Base-by-base conservation (phyloP, 2,797 vertebrate genomes). In the Tinamus major region DNA sequence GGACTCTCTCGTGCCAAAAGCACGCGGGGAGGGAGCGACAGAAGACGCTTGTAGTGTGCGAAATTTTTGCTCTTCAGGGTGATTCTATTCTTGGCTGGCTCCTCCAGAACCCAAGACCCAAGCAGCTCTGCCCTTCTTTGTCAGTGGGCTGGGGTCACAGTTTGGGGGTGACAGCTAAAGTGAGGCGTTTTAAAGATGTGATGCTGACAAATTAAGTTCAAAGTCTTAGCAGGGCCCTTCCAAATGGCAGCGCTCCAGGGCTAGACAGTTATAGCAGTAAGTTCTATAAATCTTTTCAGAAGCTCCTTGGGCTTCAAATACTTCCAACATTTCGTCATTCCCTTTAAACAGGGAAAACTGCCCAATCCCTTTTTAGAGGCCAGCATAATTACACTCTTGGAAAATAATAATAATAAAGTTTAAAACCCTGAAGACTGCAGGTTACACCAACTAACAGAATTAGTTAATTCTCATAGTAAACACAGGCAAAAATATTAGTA, bases 211-310 rank as follows among this genome's bases (percentile, higher is more conserved):
- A 92, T 82, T 68, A 82, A 78, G 49, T 85, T 89, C 79, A 85
- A 83, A 96, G 72, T 51, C 86, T 83, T 87, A 93, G 76, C 64
- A 49, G 29, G 41, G 49, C 65, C 88, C 49, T 92, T 93, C 81
- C 86, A 96, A 96, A 63, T 96, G 95, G 92, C 93, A 95, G 5
- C 49, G 71, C 46, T 95, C 94, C 76, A 87, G 76, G 46, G 26
- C 76, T 78, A 63, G 84, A 94, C 79, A 92, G 86, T 94, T 96
- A 94, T n/a, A 94, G 90, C 81, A 87, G 88, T 83, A 90, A 92
- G 68, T 90, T 94, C 92, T 83, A 93, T 95, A 96, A 96, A 96
- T 96, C 94, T 95, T 94, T 92, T 75, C 95, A 94, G 93, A 89
- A 94, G 58, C 84, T 93, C 64, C 84, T 96, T 92, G 68, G 49